phyloP scores from a whole-genome alignment of 2,113 vertebrate species.

The Python bivittatus region DNA sequence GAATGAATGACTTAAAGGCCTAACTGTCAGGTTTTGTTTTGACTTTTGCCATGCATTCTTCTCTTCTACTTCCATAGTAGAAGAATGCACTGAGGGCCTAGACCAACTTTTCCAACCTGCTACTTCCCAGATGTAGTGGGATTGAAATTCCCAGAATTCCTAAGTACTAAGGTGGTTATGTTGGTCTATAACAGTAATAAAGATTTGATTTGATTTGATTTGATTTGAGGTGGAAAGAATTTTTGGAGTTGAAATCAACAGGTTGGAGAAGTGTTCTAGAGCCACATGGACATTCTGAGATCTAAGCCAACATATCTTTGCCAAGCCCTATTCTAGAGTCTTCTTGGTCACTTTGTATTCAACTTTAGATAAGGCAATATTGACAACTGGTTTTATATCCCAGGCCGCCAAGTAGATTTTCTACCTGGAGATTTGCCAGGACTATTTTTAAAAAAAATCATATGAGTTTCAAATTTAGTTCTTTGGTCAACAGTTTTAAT shows the following conservation, averaged over 20 bases:
- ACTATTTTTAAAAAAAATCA: background rate
- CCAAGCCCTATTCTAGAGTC: background rate
- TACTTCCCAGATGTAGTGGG: background rate
- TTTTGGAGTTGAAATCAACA: background rate
- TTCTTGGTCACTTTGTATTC: background rate
- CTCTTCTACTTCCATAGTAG: background rate
- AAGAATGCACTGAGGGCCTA: background rate
- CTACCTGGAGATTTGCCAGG: background rate
- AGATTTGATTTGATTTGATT: background rate
- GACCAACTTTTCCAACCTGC: background rate
- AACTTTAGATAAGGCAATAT: background rate
- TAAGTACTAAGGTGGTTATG: background rate
- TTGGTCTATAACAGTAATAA: background rate
- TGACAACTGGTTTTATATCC: background rate
- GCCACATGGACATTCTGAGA: background rate
- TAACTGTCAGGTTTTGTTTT: background rate
- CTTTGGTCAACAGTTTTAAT: background rate
- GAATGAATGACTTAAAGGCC: background rate
- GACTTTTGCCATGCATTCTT: background rate
- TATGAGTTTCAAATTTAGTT: background rate
- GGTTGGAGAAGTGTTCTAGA: background rate
- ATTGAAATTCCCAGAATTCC: background rate
- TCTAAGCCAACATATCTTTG: too few relatives aligned
- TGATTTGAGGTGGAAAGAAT: background rate
- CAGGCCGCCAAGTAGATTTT: background rate